phyloP scores from a whole-genome alignment of 1,140 invertebrate genomes.

The Wasmannia auropunctata region DNA sequence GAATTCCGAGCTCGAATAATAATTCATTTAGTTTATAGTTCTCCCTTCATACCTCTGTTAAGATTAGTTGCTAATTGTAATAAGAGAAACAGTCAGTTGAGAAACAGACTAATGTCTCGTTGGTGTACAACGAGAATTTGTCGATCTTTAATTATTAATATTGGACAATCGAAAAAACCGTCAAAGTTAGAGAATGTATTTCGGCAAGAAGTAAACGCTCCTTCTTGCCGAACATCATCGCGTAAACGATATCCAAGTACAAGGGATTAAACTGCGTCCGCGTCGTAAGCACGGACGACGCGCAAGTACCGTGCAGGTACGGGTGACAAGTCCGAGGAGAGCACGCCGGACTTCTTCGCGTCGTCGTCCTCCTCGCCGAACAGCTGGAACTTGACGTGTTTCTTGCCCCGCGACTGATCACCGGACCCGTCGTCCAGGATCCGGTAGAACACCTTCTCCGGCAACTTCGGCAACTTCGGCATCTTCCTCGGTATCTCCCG shows the following conservation, averaged over 20 bases:
- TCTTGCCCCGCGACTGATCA: background rate
- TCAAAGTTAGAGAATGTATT: background rate
- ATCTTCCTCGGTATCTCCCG: background rate
- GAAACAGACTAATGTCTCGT: background rate
- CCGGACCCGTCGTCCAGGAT: constrained; percentile 4
- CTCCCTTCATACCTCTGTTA: background rate
- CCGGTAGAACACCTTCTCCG: constrained; percentile 43
- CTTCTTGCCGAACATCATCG: background rate
- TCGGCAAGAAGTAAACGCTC: background rate
- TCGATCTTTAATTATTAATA: no score
- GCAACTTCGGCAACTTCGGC: constrained; percentile 25
- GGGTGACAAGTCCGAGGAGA: background rate
- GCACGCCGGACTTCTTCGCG: background rate
- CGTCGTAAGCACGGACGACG: background rate
- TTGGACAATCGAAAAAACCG: no score
- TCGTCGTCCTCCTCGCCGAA: constrained; percentile 9
- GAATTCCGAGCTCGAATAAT: background rate
- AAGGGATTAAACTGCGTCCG: background rate
- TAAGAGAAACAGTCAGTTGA: background rate
- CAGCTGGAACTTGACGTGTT: constrained; percentile 40
- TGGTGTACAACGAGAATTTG: background rate
- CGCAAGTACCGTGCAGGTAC: constrained; percentile 50
- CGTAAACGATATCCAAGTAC: constrained; percentile 8
- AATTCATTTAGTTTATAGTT: background rate
- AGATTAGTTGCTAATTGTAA: background rate